Conservation (phyloP, 2,888 invertebrate species). For the Alitta virens region DNA sequence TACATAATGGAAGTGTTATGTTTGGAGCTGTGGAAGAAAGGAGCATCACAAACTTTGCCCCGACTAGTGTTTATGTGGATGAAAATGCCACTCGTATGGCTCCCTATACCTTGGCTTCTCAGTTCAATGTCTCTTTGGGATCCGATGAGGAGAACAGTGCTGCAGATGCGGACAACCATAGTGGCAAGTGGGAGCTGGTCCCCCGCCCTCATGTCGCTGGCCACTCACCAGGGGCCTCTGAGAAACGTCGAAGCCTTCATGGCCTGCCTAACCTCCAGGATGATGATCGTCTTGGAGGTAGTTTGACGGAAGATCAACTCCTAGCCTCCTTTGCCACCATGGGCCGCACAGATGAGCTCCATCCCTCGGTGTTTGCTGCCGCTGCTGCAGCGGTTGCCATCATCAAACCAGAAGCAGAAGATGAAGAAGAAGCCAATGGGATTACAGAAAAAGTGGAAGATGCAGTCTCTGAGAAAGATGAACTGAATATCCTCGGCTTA, state of each 20-base stretch:
- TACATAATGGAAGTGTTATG: constrained; percentile 16
- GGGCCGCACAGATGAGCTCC: background rate
- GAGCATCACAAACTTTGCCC: constrained; percentile 28
- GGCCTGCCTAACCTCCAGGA: constrained; percentile 1
- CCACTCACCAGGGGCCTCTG: background rate
- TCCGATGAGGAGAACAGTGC: constrained; percentile 67
- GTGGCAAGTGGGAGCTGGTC: constrained; percentile 15
- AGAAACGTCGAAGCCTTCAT: constrained; percentile 9
- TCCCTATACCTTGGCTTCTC: constrained; percentile 79
- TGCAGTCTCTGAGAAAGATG: too few species aligned
- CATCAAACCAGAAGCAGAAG: background rate
- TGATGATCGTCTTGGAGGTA: background rate
- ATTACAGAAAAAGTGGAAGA: background rate
- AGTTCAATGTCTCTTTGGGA: constrained; percentile 75
- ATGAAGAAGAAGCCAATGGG: background rate
- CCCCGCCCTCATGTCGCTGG: background rate
- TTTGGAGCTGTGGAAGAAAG: constrained; percentile 27
- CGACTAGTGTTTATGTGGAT: constrained; percentile 37
- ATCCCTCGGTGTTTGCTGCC: background rate
- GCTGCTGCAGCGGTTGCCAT: background rate
- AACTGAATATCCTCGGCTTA: background rate
- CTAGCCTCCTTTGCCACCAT: background rate
- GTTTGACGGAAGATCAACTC: background rate
- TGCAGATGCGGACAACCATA: constrained; percentile 18
- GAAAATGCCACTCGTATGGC: constrained; percentile 55